phyloP scores from a whole-genome alignment of 2,888 invertebrate species.

The Calameuta idolon region DNA sequence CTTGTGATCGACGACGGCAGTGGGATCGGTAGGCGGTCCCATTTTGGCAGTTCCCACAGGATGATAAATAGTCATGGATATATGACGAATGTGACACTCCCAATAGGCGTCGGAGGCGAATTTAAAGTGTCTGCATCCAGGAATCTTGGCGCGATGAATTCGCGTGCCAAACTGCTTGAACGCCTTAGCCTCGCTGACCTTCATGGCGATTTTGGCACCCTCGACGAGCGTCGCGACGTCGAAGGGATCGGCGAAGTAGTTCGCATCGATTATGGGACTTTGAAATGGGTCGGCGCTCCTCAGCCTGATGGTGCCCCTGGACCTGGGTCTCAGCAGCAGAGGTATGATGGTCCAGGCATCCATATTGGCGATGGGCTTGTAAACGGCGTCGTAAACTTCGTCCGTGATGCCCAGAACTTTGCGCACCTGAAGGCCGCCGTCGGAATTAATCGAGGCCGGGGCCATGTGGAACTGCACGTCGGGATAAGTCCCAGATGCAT shows the following conservation, averaged over 20 bases:
- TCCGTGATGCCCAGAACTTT: constrained; percentile 86
- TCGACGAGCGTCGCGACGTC: constrained; percentile 87
- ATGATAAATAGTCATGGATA: constrained; percentile 92
- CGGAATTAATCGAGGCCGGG: constrained; percentile 87
- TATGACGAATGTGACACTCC: constrained; percentile 87
- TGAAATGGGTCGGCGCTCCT: constrained; percentile 86
- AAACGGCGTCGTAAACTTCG: constrained; percentile 82
- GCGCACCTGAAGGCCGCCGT: constrained; percentile 79
- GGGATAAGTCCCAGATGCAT: constrained; percentile 82
- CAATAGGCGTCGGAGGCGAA: constrained; percentile 86
- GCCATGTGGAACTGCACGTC: constrained; percentile 95
- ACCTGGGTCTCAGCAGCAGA: constrained; percentile 82
- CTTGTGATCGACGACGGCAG: constrained; percentile 86
- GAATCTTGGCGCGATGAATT: constrained; percentile 80
- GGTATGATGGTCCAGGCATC: constrained; percentile 90
- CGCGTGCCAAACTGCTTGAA: constrained; percentile 86
- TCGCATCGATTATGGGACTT: constrained; percentile 90
- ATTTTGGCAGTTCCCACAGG: constrained; percentile 90
- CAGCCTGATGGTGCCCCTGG: constrained; percentile 82
- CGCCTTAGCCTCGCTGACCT: constrained; percentile 80
- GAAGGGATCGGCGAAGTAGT: constrained; percentile 86
- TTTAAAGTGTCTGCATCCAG: constrained; percentile 79
- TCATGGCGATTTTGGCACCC: constrained; percentile 81
- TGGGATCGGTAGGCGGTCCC: constrained; percentile 83
- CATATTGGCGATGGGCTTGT: constrained; percentile 82